Evolutionary conservation across 2,797 vertebrate genomes (phyloP), one percentile per base, ranked within the genome.

Genomic region (Threskiornis aethiopicus): DNA sequence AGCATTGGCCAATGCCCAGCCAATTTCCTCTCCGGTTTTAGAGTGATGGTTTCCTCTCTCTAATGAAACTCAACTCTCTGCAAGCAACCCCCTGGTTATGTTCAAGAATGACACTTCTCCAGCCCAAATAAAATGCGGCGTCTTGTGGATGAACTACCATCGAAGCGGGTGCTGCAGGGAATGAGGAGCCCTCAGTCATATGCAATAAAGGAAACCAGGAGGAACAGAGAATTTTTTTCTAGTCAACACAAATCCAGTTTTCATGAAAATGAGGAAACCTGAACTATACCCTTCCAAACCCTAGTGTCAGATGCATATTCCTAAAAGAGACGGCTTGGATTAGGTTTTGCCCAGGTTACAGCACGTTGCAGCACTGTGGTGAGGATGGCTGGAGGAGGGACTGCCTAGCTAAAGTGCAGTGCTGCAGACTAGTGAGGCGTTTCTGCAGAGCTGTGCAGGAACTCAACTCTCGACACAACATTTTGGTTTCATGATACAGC

Each of bases 401-500:
- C 46, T 67, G 37, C 8, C 65, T 37, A 55, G 13, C 35, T 46
- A 12, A 21, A 73, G 11, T 0, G 0, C 28, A 26, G 47, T 19
- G 57, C 49, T 75, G 10, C 46, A 85, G 41, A 33, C 9, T 22
- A 37, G 28, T 26, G 47, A 65, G 70, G 41, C 5, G 0, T 37
- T 95, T 91, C 89, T 84, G 73, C 52, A 61, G 73, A 72, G 61
- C 72, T 91, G 49, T 88, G 72, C 61, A 42, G 76, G 69, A 89
- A 39, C 65, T 76, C 52, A 44, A 5, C 33, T 44, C 57, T 72
- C 0, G 0, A 20, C 3, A 5, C 85, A 87, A 75, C 35, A 5
- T 75, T 91, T 69, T 86, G 59, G 46, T 95, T 95, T 95, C 37
- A 29, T 47, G 76, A 81, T 86, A 88, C 84, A 89, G 24, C 24